Evolutionary conservation across 2,113 vertebrate species (phyloP).

Genomic region (Podarcis cretensis): DNA sequence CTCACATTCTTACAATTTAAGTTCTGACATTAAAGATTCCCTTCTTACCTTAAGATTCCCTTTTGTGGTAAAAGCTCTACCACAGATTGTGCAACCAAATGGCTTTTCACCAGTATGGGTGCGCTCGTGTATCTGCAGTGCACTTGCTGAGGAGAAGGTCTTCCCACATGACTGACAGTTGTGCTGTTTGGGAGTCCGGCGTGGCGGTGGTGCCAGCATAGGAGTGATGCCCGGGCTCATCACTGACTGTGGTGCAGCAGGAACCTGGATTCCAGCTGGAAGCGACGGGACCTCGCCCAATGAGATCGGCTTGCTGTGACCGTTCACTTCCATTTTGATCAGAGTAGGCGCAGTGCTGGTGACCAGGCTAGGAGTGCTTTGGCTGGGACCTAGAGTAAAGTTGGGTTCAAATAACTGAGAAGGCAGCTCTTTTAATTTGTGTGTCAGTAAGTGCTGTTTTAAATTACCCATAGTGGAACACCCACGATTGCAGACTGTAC

Average conservation of each 20-base stretch:
- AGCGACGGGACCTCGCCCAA: constrained; percentile 89
- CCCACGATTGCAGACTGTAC: constrained; percentile 82
- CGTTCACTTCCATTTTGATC: constrained; percentile 98
- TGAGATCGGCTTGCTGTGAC: constrained; percentile 89
- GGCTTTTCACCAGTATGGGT: constrained; percentile 99
- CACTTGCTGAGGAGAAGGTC: constrained; percentile 98
- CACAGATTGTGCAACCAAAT: constrained; percentile 97
- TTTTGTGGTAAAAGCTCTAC: constrained; percentile 99
- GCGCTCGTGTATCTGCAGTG: constrained; percentile 98
- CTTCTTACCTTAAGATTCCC: constrained; percentile 97
- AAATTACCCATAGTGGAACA: constrained; percentile 88
- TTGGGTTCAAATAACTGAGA: constrained; percentile 82
- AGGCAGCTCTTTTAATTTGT: constrained; percentile 81
- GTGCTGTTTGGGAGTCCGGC: constrained; percentile 98
- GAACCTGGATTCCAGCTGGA: constrained; percentile 88
- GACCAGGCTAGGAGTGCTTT: constrained; percentile 89
- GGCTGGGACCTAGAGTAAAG: constrained; percentile 88
- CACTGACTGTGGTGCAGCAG: constrained; percentile 86
- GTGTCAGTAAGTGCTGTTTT: constrained; percentile 88
- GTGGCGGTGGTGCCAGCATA: constrained; percentile 94
- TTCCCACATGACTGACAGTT: constrained; percentile 99
- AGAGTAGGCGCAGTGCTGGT: constrained; percentile 88
- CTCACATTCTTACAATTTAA: constrained; percentile 52
- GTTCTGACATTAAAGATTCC: constrained; percentile 50
- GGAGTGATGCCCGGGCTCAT: constrained; percentile 92